Evolutionary conservation across 2,888 invertebrate genomes (phyloP), one percentile per base, ranked within the genome.

Genomic region (Pandemis cinnamomeana): DNA sequence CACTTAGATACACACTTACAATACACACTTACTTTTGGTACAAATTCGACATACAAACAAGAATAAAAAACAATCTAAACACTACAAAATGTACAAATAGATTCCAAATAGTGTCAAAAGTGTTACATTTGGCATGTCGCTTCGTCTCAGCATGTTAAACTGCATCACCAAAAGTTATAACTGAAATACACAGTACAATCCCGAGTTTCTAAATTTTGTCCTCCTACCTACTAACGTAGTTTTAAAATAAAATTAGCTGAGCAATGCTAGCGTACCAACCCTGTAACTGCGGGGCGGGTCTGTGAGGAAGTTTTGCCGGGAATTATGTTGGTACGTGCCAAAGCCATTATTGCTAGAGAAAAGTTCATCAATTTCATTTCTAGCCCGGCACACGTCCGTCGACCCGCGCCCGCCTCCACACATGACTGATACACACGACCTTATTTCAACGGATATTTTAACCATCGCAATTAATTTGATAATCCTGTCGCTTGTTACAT

Each of bases 361-460:
- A 94, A 94, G 93, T 94, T 94, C 94, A 94, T 94, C 94, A 94
- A 94, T 94, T 94, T 94, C 91, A 94, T 94, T 94, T 92, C 90
- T 91, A 86, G 87, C 86, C 74, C 75, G 73, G 71, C 76, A 71
- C 77, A 72, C 77, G 76, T 86, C 86, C 86, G 81, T 82, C 75
- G 70, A 61, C 73, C 68, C 72, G 72, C 76, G 76, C 58, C 74
- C 67, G 55, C 75, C 73, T 75, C 76, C 77, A 74, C 76, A 77
- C 78, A 79, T 77, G 69, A 75, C 71, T 67, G 66, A 76, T 78
- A 80, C 76, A 72, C 75, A 71, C 46, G 46, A 71, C 71, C 69
- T 67, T 67, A 71, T 66, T 73, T 13, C 61, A 27, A 44, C 69
- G 36, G 60, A 61, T 73, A 73, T 71, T 74, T 74, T 62, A 71